phyloP scores from a whole-genome alignment of 2,113 vertebrate genomes.

The Neotragus pygmaeus region DNA sequence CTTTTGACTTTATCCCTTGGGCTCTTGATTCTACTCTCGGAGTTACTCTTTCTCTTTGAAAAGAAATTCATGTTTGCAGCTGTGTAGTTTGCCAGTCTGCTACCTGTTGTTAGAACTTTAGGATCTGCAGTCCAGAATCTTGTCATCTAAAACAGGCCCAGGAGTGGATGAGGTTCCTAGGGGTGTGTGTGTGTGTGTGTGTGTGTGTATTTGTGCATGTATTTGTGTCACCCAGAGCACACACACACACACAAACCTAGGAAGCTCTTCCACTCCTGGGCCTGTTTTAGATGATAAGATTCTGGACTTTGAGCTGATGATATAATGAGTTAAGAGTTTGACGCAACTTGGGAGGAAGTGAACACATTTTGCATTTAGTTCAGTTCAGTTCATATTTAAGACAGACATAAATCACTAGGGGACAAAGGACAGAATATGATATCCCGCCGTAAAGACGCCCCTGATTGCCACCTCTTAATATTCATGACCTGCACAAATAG shows the following conservation, averaged over 20 bases:
- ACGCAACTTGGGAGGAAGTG: not conserved
- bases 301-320: not conserved
- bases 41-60: not conserved
- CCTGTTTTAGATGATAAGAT: not conserved
- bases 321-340: not conserved
- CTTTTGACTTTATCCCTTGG: not conserved
- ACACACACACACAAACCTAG: not conserved
- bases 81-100: not conserved
- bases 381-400: not conserved
- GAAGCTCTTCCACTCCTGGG: not conserved
- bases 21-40: not conserved
- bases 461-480: not conserved
- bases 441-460: not conserved
- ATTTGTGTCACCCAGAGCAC: not conserved
- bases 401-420: not conserved
- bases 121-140: not conserved
- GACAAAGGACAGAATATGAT: not conserved
- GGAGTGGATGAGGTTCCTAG: not conserved
- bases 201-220: too few species aligned
- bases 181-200: too few species aligned
- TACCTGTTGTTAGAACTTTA: not conserved
- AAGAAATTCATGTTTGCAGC: not conserved
- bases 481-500: not conserved
- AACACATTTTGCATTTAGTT: not conserved
- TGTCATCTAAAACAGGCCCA: not conserved